Evolutionary conservation across 2,797 vertebrate species (phyloP).

Genomic region (Spondyliosoma cantharus): DNA sequence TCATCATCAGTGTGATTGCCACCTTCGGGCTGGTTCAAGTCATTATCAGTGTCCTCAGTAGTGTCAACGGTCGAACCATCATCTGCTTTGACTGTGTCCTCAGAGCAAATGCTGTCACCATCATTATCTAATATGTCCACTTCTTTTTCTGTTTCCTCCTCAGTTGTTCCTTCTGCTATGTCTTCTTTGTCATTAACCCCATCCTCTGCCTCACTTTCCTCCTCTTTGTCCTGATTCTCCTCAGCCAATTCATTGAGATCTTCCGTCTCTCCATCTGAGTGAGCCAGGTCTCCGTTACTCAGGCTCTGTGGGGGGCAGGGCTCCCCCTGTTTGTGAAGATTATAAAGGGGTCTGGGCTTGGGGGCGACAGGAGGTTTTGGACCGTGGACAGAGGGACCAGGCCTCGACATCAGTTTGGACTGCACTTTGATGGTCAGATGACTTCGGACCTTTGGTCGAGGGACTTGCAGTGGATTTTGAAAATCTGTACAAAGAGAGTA

Average conservation of each 20-base stretch:
- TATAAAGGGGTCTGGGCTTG: conserved; percentile 88
- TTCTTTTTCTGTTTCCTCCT: conserved; percentile 41
- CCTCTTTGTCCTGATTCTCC: conserved; percentile 67
- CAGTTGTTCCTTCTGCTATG: conserved; percentile 41
- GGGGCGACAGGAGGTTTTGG: conserved; percentile 93
- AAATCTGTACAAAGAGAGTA: conserved; percentile 83
- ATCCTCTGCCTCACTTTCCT: conserved; percentile 57
- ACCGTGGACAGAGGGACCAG: conserved; percentile 84
- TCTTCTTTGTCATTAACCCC: conserved; percentile 45
- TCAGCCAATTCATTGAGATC: conserved; percentile 64
- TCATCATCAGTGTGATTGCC: conserved; percentile 61
- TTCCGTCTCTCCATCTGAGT: conserved; percentile 79
- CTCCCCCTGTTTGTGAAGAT: conserved; percentile 76
- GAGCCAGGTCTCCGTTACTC: conserved; percentile 87
- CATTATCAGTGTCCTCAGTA: conserved; percentile 73
- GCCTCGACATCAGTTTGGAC: conserved; percentile 87
- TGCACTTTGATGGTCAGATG: conserved; percentile 88
- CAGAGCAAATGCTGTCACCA: conserved; percentile 66
- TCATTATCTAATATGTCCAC: conserved; percentile 54
- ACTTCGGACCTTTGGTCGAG: conserved; percentile 88
- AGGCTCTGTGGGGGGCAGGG: conserved; percentile 82
- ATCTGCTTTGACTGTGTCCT: conserved; percentile 74
- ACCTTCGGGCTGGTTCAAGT: conserved; percentile 63
- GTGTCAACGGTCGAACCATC: conserved; percentile 59
- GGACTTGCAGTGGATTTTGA: conserved; percentile 89